Conservation (phyloP, 1,140 invertebrate species). For the Bacillus rossius region DNA sequence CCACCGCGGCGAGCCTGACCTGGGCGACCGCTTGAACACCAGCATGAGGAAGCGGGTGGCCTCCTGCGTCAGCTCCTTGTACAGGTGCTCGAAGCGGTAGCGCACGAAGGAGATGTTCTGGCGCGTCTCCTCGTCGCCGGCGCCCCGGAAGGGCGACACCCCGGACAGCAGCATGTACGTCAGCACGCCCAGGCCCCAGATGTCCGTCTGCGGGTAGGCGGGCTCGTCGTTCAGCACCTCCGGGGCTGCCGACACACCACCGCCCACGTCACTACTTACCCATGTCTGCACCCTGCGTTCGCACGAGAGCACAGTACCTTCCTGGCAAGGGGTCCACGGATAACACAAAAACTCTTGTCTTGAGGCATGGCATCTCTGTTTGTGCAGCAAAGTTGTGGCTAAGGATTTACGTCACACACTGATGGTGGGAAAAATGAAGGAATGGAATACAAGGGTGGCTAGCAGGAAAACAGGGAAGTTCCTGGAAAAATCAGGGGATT, state of each 20-base stretch:
- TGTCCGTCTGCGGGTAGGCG: slow-evolving; percentile 84
- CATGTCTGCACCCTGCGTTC: too few species aligned
- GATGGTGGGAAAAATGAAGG: too few species aligned
- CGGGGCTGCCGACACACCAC: slow-evolving; percentile 77
- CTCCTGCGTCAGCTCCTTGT: slow-evolving; percentile 92
- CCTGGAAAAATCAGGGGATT: too few species aligned
- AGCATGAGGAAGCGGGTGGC: slow-evolving; percentile 91
- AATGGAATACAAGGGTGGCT: too few species aligned
- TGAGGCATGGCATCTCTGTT: too few species aligned
- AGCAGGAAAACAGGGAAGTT: too few species aligned
- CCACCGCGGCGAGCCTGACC: background rate
- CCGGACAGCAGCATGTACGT: slow-evolving; percentile 94
- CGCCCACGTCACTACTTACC: too few species aligned
- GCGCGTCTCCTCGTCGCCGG: slow-evolving; percentile 74
- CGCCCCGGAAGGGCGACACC: slow-evolving; percentile 84
- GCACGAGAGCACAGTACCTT: too few species aligned
- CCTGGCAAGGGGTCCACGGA: too few species aligned
- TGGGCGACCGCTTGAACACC: slow-evolving; percentile 79
- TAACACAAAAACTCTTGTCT: too few species aligned
- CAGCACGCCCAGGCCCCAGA: slow-evolving; percentile 93
- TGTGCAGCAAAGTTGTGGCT: too few species aligned
- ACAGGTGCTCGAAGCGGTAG: slow-evolving; percentile 91
- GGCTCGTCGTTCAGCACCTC: slow-evolving; percentile 86
- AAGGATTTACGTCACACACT: too few species aligned
- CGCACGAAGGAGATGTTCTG: slow-evolving; percentile 90